Base-by-base conservation (phyloP, 2,113 vertebrate species). In the Syrmaticus mikado region DNA sequence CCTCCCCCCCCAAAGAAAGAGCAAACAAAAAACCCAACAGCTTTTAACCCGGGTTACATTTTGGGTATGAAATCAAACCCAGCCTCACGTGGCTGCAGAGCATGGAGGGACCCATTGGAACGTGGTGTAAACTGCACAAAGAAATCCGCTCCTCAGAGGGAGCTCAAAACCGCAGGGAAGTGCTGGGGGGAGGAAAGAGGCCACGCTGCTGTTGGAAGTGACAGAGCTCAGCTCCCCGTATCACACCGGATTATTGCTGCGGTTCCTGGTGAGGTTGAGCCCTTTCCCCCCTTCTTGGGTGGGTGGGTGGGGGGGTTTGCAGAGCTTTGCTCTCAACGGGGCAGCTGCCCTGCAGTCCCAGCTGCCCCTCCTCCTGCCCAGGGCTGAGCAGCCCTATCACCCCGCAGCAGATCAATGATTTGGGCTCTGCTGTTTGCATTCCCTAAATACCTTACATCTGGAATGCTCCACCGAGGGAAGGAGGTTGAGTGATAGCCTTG, bases 391-490 rank as follows among this genome's bases (percentile, higher is more conserved):
- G 65, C 48, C 25, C 75, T 24, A 2, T 21, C 1, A 4, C 66
- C 61, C 65, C 81, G 61, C 48, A 38, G 50, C 41, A 41, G 61
- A 73, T 86, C 83, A 70, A 85, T 73, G 86, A 64, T 68, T 45
- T 12, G 6, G 45, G 18, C 79, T 65, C 80, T 92, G 93, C 94
- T 89, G 25, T 81, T 93, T 57, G 78, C 93, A 89, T 88, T 93
- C 83, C 10, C 91, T 67, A 73, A 90, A 85, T 94, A 89, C 82
- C 88, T 84, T 46, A 24, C 79, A 91, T 85, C 80, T 84, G 91
- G 86, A 90, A 92, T 66, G 71, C 90, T 94, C 7, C 83, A 43
- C 78, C 48, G 1, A 84, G 79, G 68, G 87, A 64, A 88, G 75
- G 75, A 57, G 70, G 50, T 8, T 64, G 84, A 81, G 71, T 73